phyloP scores from a whole-genome alignment of 2,797 vertebrate genomes.

The Coendou prehensilis region DNA sequence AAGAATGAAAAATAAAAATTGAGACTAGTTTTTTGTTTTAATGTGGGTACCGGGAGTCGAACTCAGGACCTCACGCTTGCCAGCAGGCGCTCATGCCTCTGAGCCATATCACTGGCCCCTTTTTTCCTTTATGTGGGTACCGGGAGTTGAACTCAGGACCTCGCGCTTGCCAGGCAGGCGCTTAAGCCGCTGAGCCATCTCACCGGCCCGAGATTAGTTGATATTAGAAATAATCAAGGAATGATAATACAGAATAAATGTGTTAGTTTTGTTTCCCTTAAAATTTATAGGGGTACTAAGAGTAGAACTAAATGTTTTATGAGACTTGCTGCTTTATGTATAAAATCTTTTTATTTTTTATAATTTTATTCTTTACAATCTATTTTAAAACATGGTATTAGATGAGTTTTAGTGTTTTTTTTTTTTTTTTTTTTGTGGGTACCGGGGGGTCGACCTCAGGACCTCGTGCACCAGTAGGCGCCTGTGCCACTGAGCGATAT shows the following conservation, averaged over 20 bases:
- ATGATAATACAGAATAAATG: constrained; percentile 15
- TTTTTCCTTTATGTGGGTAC: no score
- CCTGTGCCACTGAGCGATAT: no score
- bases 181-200: no score
- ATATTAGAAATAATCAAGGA: constrained; percentile 23
- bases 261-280: background rate
- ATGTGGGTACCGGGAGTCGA: no score
- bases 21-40: background rate
- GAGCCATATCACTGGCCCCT: no score
- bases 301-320: constrained; percentile 51
- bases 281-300: background rate
- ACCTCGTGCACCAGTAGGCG: no score
- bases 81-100: no score
- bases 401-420: constrained; percentile 1
- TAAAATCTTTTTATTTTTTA: constrained; percentile 28
- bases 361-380: constrained; percentile 17
- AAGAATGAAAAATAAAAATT: constrained; percentile 47
- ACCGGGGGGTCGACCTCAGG: no score
- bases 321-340: constrained; percentile 44
- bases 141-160: no score
- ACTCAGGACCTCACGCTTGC: no score
- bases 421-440: no score
- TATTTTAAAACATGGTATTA: background rate
- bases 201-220: background rate
- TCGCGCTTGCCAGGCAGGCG: no score